Evolutionary conservation across 2,888 invertebrate species (phyloP).

Genomic region (Mesochorus sp.): DNA sequence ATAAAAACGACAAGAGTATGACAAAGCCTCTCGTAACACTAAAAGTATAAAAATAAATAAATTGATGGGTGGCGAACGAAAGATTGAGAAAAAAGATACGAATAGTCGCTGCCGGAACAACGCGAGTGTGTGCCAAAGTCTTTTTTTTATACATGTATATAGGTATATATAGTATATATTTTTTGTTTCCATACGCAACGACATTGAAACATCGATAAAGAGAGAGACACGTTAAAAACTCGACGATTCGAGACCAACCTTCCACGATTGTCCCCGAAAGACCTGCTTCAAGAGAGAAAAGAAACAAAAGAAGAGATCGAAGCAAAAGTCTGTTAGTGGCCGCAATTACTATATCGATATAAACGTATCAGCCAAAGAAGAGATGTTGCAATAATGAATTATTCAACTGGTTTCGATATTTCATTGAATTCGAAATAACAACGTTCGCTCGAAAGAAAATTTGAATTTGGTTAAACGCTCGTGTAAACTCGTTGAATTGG

Average conservation of each 20-base stretch:
- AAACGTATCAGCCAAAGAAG: too few species aligned
- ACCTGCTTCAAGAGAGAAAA: constrained; percentile 81
- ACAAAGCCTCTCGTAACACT: too few species aligned
- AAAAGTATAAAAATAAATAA: constrained; percentile 4
- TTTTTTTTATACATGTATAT: neutral
- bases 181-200: constrained; percentile 18
- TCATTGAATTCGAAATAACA: too few species aligned
- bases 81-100: constrained; percentile 2
- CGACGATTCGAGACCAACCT: constrained; percentile 84
- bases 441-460: too few species aligned
- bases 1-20: neutral
- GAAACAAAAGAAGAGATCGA: constrained; percentile 71
- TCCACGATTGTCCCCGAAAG: constrained; percentile 87
- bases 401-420: too few species aligned
- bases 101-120: neutral
- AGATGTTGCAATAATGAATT: too few species aligned
- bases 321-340: constrained; percentile 72
- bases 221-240: constrained; percentile 79
- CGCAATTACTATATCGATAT: too few species aligned
- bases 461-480: too few species aligned
- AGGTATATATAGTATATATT: too few species aligned
- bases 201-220: constrained; percentile 66
- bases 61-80: constrained; percentile 22
- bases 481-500: too few species aligned
- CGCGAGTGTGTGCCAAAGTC: neutral